A percentile compares a stretch with the other conserved stretches of the same genome.
Conservation (phyloP, 2,888 invertebrate species). For the Heliconius ethilla region DNA sequence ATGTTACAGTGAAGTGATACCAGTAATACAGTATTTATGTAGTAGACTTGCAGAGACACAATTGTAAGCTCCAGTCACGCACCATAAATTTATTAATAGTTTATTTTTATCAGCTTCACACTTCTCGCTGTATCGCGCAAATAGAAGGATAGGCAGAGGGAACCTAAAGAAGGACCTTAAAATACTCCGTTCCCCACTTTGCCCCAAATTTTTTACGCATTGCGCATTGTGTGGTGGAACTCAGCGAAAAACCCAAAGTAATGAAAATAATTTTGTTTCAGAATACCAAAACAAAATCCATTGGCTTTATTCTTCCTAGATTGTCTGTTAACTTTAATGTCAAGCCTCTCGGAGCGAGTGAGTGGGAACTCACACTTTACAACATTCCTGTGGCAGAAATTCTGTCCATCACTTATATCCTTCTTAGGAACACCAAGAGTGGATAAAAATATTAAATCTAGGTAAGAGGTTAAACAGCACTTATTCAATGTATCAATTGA, state of each 20-base stretch:
- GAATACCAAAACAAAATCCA: conserved; percentile 84
- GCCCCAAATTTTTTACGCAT: too few relatives aligned
- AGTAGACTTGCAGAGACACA: conserved; percentile 92
- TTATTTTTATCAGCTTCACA: too few relatives aligned
- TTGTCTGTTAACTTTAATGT: conserved; percentile 91
- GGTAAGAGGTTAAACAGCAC: conserved; percentile 60
- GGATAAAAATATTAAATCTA: conserved; percentile 89
- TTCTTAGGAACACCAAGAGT: conserved; percentile 93
- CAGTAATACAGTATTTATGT: conserved; percentile 93
- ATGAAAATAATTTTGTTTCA: conserved; percentile 54
- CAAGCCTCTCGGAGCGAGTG: conserved; percentile 90
- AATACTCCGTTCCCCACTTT: too few relatives aligned
- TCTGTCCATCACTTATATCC: conserved; percentile 94
- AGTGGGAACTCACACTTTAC: conserved; percentile 93
- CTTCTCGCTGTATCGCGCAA: too few relatives aligned
- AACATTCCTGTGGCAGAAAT: conserved; percentile 94
- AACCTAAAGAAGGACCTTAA: too few relatives aligned
- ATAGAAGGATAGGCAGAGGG: too few relatives aligned
- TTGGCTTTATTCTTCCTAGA: conserved; percentile 90
- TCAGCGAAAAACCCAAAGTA: too few relatives aligned
- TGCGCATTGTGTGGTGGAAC: too few relatives aligned
- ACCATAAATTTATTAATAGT: neutral
- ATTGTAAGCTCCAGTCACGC: conserved; percentile 77
- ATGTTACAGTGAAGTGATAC: conserved; percentile 94
- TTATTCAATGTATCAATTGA: neutral